Conservation (phyloP, 2,888 invertebrate species). For the Chalcosyrphus nemorum region DNA sequence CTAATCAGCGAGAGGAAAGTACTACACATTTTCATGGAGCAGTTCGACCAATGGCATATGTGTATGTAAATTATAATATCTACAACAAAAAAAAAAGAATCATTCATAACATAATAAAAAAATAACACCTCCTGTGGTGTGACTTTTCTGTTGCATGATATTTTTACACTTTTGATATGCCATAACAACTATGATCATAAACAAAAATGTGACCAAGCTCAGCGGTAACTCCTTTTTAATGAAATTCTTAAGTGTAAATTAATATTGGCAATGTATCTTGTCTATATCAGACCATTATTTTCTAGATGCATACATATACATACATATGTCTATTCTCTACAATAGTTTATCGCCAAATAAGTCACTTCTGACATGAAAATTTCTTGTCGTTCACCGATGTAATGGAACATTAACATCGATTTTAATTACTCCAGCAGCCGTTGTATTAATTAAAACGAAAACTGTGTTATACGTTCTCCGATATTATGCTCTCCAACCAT, state of each 20-base stretch:
- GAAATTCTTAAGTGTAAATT: background rate
- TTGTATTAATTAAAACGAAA: conserved; percentile 44
- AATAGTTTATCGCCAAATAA: conserved; percentile 18
- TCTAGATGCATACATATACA: no score
- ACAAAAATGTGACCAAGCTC: background rate
- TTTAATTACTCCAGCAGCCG: conserved; percentile 34
- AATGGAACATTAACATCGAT: conserved; percentile 16
- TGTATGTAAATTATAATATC: no score
- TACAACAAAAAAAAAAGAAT: no score
- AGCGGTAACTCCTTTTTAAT: background rate
- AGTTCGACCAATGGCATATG: no score
- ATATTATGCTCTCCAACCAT: conserved; percentile 18
- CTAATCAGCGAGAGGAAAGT: no score
- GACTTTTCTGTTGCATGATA: no score
- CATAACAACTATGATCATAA: background rate
- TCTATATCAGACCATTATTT: background rate
- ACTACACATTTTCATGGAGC: no score
- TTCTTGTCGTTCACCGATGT: conserved; percentile 16
- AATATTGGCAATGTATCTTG: background rate
- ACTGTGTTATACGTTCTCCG: conserved; percentile 14
- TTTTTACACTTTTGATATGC: background rate
- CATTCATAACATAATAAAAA: no score
- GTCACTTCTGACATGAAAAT: conserved; percentile 27
- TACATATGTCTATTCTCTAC: background rate
- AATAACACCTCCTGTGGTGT: no score